Conservation (phyloP, 2,113 vertebrate species). For the Paralichthys olivaceus region DNA sequence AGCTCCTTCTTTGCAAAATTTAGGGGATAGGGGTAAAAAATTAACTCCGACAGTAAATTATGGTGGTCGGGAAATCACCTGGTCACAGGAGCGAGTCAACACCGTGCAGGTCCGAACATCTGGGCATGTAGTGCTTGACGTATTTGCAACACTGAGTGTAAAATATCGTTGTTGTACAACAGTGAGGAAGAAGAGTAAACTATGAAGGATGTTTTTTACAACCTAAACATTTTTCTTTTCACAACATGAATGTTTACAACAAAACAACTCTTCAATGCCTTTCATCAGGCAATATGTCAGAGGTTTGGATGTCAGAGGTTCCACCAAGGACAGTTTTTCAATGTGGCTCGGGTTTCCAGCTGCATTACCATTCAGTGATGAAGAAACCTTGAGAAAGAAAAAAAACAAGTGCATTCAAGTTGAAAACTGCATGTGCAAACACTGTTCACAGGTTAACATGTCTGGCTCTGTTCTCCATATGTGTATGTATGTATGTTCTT, state of each 20-base stretch:
- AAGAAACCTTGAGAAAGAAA: not conserved
- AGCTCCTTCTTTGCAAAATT: slow-evolving; percentile 51
- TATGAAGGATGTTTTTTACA: not conserved
- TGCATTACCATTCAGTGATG: not conserved
- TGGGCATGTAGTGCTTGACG: slow-evolving; percentile 39
- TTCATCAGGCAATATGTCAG: not conserved
- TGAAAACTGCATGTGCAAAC: not conserved
- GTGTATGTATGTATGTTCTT: not conserved
- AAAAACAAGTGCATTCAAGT: not conserved
- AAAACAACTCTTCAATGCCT: not conserved
- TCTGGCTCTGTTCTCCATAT: not conserved
- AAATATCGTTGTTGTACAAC: not conserved
- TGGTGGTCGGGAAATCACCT: slow-evolving; percentile 59
- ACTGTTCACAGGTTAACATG: not conserved
- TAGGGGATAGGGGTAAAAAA: slow-evolving; percentile 32
- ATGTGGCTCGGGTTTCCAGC: not conserved
- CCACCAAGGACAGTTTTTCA: not conserved
- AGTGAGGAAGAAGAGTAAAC: not conserved
- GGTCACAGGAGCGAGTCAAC: slow-evolving; percentile 52
- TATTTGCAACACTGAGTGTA: not conserved
- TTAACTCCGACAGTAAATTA: slow-evolving; percentile 62
- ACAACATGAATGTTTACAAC: not conserved
- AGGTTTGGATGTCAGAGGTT: not conserved
- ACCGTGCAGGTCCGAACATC: slow-evolving; percentile 63
- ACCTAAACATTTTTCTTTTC: not conserved